Evolutionary conservation across 2,113 vertebrate genomes (phyloP).

Genomic region (Hystrix cristata): DNA sequence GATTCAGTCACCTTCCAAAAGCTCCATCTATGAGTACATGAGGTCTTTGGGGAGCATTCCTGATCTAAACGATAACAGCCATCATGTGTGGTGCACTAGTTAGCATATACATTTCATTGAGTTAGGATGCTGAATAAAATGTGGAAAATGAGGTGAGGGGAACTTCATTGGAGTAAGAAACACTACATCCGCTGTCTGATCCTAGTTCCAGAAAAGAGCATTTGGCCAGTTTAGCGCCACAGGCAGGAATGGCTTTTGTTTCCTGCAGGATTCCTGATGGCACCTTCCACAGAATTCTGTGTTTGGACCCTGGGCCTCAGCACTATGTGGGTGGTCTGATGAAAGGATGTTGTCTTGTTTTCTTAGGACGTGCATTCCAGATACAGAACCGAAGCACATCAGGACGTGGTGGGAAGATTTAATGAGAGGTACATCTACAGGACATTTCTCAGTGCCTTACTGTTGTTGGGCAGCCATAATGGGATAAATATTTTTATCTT

Average conservation of each 20-base stretch:
- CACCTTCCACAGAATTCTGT: background rate
- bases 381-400: conserved; percentile 97
- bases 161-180: background rate
- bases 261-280: background rate
- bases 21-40: background rate
- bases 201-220: background rate
- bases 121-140: background rate
- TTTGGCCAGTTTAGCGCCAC: background rate
- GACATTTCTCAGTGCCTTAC: background rate
- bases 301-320: background rate
- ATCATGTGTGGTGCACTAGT: background rate
- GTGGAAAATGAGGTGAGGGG: background rate
- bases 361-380: conserved; percentile 97
- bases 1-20: background rate
- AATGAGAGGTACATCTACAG: conserved; percentile 93
- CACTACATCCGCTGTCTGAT: background rate
- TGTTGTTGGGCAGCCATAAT: background rate
- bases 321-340: background rate
- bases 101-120: background rate
- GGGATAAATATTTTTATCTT: background rate
- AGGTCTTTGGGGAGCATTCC: background rate
- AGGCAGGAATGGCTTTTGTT: background rate
- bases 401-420: conserved; percentile 97
- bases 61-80: background rate
- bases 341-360: background rate